phyloP scores from a whole-genome alignment of 2,888 invertebrate genomes.

The Eurytoma adleriae region DNA sequence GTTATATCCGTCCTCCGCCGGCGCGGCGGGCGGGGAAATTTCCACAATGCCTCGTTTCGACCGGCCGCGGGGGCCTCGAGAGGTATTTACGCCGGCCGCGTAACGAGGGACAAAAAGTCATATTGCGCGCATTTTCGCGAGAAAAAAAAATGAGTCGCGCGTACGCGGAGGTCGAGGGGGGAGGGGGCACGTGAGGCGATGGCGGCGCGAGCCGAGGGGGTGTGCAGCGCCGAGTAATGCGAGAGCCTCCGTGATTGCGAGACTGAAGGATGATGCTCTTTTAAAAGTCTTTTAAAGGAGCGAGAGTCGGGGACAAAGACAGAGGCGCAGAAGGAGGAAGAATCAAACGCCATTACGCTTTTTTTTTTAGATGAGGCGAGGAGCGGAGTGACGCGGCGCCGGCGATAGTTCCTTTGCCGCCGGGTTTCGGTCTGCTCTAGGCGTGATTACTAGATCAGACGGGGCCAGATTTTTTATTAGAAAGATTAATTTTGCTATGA shows the following conservation, averaged over 20 bases:
- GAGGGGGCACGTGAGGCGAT: conserved; percentile 20
- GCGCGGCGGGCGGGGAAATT: conserved; percentile 26
- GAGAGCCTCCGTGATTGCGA: conserved; percentile 41
- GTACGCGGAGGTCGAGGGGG: conserved; percentile 1
- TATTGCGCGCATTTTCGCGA: conserved; percentile 17
- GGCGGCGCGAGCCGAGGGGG: conserved; percentile 3
- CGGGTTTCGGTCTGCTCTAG: neutral
- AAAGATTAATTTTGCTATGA: too few relatives aligned
- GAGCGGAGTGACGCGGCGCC: neutral
- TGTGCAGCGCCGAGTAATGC: conserved; percentile 32
- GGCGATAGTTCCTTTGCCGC: neutral
- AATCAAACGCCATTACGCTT: conserved; percentile 53
- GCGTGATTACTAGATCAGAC: neutral
- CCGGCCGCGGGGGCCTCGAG: conserved; percentile 12
- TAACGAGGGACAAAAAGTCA: conserved; percentile 57
- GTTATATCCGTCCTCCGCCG: conserved; percentile 29
- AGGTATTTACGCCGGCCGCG: conserved; percentile 34
- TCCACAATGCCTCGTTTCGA: conserved; percentile 47
- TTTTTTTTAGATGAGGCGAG: neutral
- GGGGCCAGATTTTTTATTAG: neutral
- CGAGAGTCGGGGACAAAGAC: neutral
- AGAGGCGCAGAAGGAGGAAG: neutral
- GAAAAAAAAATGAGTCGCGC: neutral
- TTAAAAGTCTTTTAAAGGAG: conserved; percentile 41
- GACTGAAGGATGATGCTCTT: conserved; percentile 50